Evolutionary conservation across 1,140 invertebrate genomes (phyloP), one percentile per base, ranked within the genome.

Genomic region (Calephelis virginiensis): DNA sequence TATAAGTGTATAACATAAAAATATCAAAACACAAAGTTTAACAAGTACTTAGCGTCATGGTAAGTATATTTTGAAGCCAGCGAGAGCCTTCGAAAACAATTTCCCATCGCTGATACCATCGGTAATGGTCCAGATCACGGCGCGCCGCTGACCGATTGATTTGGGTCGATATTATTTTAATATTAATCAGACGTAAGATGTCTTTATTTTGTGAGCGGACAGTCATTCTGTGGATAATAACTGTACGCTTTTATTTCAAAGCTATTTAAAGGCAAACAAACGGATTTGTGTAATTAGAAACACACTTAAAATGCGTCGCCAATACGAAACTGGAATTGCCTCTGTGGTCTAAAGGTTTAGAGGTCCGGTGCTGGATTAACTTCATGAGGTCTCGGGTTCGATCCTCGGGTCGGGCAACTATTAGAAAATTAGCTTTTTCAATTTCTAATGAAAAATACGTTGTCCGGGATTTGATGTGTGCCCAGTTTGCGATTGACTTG

Each of bases 141-240:
- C 64, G 50, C 56, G 64, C 53, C 64, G 50, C 59, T 53, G 5
- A 46, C 10, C 1, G 64, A 66, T 45, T 66, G 64, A 66, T 66
- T 60, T 66, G 64, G 64, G 64, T 66, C 64, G 53, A 59, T 53
- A 53, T 56, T 66, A 66, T 59, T 66, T 59, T 56, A 66, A 45
- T 66, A 56, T 66, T 66, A 66, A 66, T 59, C 64, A 56, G 53
- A 28, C 17, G 49, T 53, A 53, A 53, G 50, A 56, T 12, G 50
- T 56, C 50, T 56, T 28, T 56, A 56, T 43, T 56, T 56, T 56
- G 5, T 56, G 8, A 28, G 37, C 28, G 17, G 10, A 37, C 17
- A 56, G 50, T 12, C 50, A 37, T 56, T 56, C 50, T 28, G 17
- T 37, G 40, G 40, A 8, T 43, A 43, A 43, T 43, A 43, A 43